Evolutionary conservation across 1,140 invertebrate species (phyloP), one percentile per base, ranked within the genome.

Genomic region (Popillia japonica): DNA sequence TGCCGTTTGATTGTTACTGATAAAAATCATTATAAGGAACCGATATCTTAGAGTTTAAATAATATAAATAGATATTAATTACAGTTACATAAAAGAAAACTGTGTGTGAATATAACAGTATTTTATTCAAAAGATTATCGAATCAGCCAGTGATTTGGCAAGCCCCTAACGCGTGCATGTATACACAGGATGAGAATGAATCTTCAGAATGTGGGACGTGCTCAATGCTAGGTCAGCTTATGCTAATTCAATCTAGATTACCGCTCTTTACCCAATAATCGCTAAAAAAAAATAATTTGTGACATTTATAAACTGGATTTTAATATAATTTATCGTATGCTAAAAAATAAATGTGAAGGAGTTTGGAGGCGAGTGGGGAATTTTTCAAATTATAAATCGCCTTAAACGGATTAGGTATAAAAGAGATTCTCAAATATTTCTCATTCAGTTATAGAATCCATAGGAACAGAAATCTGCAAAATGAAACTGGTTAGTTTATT

Each of bases 321-420:
- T 68, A 34, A 14, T 34, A n/a, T 68, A 68, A 68, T 68, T 68
- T 68, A 23, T 68, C 10, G 11, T 9, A 27, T 22, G 4, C 22
- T 68, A 68, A 68, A 68, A 68, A 68, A 34, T 68, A 68, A 68
- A 68, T 68, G 61, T 68, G 61, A 68, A 68, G 61, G 61, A 68
- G 22, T 22, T 68, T 68, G 2, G 17, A 23, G 0, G 22, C 20
- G 27, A 9, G 61, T 68, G 61, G 61, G 61, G 61, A 68, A 9
- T 27, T 6, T 3, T 68, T 64, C 0, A n/a, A 22, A 14, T 68
- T 34, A 68, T 22, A 27, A 68, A 27, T 68, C 11, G 11, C 20
- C 22, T 68, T 22, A 68, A 68, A 68, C 17, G 17, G 0, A 68
- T 22, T 8, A 22, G 61, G 61, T 68, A 68, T 68, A 68, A 68